These are phyloP conservation scores for Steatocranus sp. DNA, from an alignment of 2,797 vertebrate species.

Conservation along the genomic window DNA sequence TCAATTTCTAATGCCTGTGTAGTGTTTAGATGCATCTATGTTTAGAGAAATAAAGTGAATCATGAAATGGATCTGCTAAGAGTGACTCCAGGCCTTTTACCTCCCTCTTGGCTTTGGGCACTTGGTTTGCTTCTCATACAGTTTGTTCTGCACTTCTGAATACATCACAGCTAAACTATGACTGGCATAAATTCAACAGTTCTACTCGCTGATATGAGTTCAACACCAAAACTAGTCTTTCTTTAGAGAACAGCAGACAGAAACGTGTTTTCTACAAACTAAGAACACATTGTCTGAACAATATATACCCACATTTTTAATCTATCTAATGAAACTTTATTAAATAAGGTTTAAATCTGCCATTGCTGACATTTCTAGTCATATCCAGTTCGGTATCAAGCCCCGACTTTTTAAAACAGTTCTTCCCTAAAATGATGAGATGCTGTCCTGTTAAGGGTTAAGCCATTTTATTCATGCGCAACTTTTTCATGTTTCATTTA, in stretches of 20 bases:
- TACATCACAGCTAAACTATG: neutral
- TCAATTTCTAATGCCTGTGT: neutral
- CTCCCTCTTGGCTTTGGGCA: neutral
- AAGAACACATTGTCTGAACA: neutral
- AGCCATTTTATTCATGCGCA: neutral
- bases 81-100: neutral
- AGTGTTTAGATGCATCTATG: neutral
- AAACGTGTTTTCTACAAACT: neutral
- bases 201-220: neutral
- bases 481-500: neutral
- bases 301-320: rapidly evolving
- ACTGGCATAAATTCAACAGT: neutral
- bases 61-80: neutral
- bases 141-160: neutral
- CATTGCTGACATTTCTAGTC: neutral
- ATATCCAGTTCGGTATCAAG: neutral
- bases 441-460: rapidly evolving
- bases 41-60: slow-evolving; percentile 11
- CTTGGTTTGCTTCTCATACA: neutral
- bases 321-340: neutral
- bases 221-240: neutral
- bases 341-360: neutral
- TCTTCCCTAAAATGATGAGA: neutral
- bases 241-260: neutral
- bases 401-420: neutral